Evolutionary conservation across 2,797 vertebrate genomes (phyloP).

Genomic region (Centropyge bicolor): DNA sequence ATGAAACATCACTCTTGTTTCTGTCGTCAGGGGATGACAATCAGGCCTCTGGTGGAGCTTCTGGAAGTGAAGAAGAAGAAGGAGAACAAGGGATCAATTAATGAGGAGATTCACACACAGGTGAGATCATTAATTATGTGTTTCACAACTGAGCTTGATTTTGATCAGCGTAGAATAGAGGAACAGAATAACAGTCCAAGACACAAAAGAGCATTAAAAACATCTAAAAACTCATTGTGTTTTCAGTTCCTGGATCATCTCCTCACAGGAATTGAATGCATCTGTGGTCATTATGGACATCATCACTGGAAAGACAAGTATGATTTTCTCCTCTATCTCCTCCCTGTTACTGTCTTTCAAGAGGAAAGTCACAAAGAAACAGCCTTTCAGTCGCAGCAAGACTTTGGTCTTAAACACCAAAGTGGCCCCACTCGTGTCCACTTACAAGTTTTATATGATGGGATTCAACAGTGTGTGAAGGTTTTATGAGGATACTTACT

Average conservation of each 20-base stretch:
- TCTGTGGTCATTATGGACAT: conserved; percentile 96
- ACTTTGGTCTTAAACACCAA: background rate
- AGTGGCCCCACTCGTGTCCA: background rate
- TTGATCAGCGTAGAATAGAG: background rate
- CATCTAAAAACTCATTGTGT: background rate
- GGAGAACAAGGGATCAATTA: conserved; percentile 92
- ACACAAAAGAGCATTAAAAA: background rate
- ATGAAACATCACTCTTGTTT: background rate
- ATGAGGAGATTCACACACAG: conserved; percentile 96
- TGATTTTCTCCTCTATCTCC: conserved; percentile 42
- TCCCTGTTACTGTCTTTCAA: background rate
- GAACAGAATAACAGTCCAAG: background rate
- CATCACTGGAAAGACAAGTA: conserved; percentile 99
- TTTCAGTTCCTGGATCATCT: conserved; percentile 94
- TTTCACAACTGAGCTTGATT: background rate
- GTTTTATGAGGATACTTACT: background rate
- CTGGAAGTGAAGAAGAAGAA: conserved; percentile 96
- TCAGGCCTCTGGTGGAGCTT: conserved; percentile 94
- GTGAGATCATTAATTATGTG: conserved; percentile 44
- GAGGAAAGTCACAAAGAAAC: background rate
- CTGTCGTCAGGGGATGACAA: conserved; percentile 93
- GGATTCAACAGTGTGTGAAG: background rate
- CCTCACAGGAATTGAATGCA: conserved; percentile 93
- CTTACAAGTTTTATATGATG: background rate
- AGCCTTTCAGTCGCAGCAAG: background rate